A percentile compares a stretch with the other conserved stretches of the same genome.
These are phyloP conservation scores for Ernsta delagoae DNA, from an alignment of 2,888 invertebrate species.

Conservation along the genomic window DNA sequence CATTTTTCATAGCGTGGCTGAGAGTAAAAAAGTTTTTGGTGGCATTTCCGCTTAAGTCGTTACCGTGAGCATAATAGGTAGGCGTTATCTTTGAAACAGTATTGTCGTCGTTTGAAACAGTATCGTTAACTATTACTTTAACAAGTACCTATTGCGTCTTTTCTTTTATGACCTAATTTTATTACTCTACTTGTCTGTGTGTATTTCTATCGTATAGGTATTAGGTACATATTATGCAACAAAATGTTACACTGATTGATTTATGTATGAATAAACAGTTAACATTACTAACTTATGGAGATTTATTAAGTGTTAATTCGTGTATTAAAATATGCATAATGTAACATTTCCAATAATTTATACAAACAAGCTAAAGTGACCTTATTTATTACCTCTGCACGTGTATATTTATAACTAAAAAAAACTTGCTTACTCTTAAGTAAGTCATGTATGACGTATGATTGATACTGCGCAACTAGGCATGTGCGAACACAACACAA, in stretches of 20 bases:
- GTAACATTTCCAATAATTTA: constrained; percentile 19
- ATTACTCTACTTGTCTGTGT: too few relatives aligned
- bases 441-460: constrained; percentile 44
- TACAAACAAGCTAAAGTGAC: constrained; percentile 33
- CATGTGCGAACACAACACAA: constrained; percentile 36
- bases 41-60: neutral
- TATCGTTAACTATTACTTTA: too few relatives aligned
- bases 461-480: constrained; percentile 41
- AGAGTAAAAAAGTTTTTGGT: constrained; percentile 5
- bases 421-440: constrained; percentile 44
- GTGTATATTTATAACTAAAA: constrained; percentile 38
- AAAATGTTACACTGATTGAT: neutral
- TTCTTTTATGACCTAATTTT: too few relatives aligned
- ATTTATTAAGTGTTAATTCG: neutral
- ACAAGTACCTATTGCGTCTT: too few relatives aligned
- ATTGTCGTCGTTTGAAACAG: too few relatives aligned
- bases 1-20: constrained; percentile 18
- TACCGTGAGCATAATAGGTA: neutral
- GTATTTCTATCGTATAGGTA: neutral
- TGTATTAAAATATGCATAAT: constrained; percentile 12
- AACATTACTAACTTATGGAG: neutral
- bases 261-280: neutral
- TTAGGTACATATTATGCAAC: neutral
- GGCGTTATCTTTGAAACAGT: neutral
- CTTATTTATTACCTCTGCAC: constrained; percentile 40